These are phyloP conservation scores for Drosophila seguyi DNA, from an alignment of 1,140 invertebrate genomes.

Conservation along the genomic window DNA sequence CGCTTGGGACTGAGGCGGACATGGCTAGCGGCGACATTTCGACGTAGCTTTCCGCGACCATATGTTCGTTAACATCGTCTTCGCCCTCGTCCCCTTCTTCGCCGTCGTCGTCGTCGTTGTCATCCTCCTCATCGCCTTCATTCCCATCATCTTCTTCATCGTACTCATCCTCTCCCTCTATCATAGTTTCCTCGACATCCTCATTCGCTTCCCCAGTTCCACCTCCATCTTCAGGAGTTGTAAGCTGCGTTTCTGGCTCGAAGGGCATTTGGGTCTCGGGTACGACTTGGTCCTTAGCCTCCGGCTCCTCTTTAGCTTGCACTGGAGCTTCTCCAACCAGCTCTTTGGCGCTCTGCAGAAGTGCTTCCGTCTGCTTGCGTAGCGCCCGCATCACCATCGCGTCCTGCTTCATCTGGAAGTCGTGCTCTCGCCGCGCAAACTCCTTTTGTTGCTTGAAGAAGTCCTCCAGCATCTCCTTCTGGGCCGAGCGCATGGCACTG, in stretches of 20 bases:
- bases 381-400: slow-evolving; percentile 65
- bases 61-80: slow-evolving; percentile 5
- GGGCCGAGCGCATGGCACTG: slow-evolving; percentile 59
- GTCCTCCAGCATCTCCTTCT: slow-evolving; percentile 67
- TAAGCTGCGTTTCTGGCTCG: slow-evolving; percentile 17
- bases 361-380: slow-evolving; percentile 62
- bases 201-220: slow-evolving; percentile 1
- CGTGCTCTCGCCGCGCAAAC: slow-evolving; percentile 69
- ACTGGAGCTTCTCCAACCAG: slow-evolving; percentile 13
- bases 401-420: slow-evolving; percentile 77
- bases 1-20: slow-evolving; percentile 27
- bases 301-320: neutral
- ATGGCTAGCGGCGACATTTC: slow-evolving; percentile 38
- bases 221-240: neutral
- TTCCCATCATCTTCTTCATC: slow-evolving; percentile 9
- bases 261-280: slow-evolving; percentile 28
- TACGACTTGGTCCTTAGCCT: slow-evolving; percentile 4
- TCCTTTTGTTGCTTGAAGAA: slow-evolving; percentile 76
- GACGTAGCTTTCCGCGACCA: slow-evolving; percentile 32
- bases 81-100: slow-evolving; percentile 23
- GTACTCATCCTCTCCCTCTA: neutral
- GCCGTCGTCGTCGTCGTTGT: slow-evolving; percentile 5
- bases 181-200: slow-evolving; percentile 12
- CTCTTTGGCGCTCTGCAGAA: slow-evolving; percentile 57
- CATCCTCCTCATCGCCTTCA: slow-evolving; percentile 13